Base-by-base conservation (phyloP, 2,797 vertebrate genomes). In the Mormyrus proboscirostris region DNA sequence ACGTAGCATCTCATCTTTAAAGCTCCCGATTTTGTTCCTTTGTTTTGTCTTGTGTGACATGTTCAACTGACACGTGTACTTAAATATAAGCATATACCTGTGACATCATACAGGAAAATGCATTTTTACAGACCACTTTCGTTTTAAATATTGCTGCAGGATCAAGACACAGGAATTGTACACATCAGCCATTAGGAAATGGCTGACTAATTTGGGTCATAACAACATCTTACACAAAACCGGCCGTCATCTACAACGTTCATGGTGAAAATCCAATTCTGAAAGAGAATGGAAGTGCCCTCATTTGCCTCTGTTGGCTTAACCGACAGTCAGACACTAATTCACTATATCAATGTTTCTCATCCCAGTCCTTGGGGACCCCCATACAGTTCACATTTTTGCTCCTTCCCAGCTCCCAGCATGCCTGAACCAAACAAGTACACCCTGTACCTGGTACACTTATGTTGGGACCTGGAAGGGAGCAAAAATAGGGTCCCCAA, bases 1-100 rank as follows among this genome's bases (percentile, higher is more conserved):
- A 51, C n/a, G 19, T 51, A 86, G 16, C 44, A 86, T 49, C 82
- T 89, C 38, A 65, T 62, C 88, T 84, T 84, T 79, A 89, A 89
- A 89, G 38, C 79, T n/a, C 57, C 25, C 10, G 9, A 69, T 53
- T 86, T 47, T 19, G 12, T 69, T 69, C 25, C 49, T 49, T 53
- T 47, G 14, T 49, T 89, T 89, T 59, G 25, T 50, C 59, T 41
- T 22, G 29, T 62, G 55, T 19, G 44, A 86, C 41, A 22, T 89
- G 10, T 47, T 38, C 29, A 62, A 1, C 7, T 22, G 10, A 84
- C 44, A 49, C 10, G 8, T 49, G n/a, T 29, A 49, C 10, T 50
- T 84, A 50, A 12, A 84, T 29, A 51, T 25, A 49, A 50, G 4
- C 82, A 50, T 50, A 51, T 47, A 79, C 16, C 73, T 79, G 5